Evolutionary conservation across 1,140 invertebrate species (phyloP), one percentile per base, ranked within the genome.

Genomic region (Radopholus similis): DNA sequence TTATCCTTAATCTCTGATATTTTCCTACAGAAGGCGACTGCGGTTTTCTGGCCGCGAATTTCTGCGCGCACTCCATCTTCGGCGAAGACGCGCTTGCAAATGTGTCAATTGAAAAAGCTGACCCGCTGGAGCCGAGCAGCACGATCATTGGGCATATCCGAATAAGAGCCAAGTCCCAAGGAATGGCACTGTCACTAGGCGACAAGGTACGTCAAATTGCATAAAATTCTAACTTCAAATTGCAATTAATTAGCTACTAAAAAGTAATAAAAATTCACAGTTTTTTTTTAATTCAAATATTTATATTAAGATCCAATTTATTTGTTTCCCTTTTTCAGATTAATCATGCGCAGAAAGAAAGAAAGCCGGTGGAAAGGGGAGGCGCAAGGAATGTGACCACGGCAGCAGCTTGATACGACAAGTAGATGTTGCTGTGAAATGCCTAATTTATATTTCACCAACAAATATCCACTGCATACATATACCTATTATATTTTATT

Each of bases 81-180:
- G 96, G 96, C 2, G 95, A 99, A 85, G 94, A 98, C 85, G 95
- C 95, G 2, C 85, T 99, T 65, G 95, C 95, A 53, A 99, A 99
- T 87, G 87, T 98, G 71, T 95, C 92, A 78, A 93, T 99, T 76
- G 96, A 98, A 84, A 95, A 95, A 77, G 70, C 73, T 15, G 90
- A 93, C 13, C 86, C 91, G 35, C 89, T 92, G 80, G 90, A 92
- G 80, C 88, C 90, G 4, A 88, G 90, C 74, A 71, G 66, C 23
- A 57, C 92, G 40, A 93, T 98, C 11, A 91, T 90, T 23, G 95
- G 95, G 6, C 94, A 97, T 83, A 95, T 97, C 82, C 86, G 95
- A 74, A 97, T 98, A 74, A 87, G 95, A 70, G 94, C 95, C 18
- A 98, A 98, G 85, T 97, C 92, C 80, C 95, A 98, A 87, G 91